Conservation (phyloP, 1,140 invertebrate genomes). For the Tetragnatha versicolor region DNA sequence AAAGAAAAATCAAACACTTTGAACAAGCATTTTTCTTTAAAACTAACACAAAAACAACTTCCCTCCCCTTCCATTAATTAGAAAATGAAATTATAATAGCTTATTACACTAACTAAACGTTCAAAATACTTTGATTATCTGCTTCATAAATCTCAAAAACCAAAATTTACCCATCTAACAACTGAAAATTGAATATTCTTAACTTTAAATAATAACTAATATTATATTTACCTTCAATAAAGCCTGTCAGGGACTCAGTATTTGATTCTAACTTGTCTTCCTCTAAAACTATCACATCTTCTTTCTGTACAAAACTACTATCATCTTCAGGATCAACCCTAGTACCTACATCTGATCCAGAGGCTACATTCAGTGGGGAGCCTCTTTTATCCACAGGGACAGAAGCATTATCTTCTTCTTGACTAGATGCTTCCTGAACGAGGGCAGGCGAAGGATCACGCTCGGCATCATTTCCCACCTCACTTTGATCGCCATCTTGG, state of each 20-base stretch:
- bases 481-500: constrained; percentile 4
- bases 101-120: too few relatives aligned
- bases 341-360: not conserved
- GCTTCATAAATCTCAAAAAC: too few relatives aligned
- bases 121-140: too few relatives aligned
- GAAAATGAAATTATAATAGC: too few relatives aligned
- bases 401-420: constrained; percentile 3
- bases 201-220: not conserved
- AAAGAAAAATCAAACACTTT: not conserved
- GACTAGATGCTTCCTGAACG: constrained; percentile 24
- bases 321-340: not conserved
- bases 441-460: not conserved
- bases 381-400: not conserved
- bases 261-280: not conserved
- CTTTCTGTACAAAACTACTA: constrained; percentile 40
- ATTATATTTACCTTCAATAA: constrained; percentile 24
- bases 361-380: not conserved
- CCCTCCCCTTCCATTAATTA: too few relatives aligned
- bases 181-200: not conserved
- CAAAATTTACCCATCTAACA: not conserved
- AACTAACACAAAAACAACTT: too few relatives aligned
- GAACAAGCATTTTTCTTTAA: too few relatives aligned
- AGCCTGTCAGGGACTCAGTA: constrained; percentile 8
- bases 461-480: not conserved
- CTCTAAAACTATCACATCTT: constrained; percentile 1